Base-by-base conservation (phyloP, 2,888 invertebrate species). In the Rosalia funebris region DNA sequence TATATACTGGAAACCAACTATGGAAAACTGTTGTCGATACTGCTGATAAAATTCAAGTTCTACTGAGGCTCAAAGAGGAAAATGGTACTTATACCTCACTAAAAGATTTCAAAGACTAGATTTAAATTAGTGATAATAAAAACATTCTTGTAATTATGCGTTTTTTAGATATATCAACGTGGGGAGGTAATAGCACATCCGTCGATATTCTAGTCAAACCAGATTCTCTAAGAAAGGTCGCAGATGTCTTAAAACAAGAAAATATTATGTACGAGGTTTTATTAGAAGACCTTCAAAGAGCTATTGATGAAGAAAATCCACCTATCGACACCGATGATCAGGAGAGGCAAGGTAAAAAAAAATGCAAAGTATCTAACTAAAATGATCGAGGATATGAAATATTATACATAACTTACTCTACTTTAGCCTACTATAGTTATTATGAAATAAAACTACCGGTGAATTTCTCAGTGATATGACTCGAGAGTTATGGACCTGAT, bases 301-400 rank as follows among this genome's bases (percentile, higher is more conserved):
- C 89, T 45, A 93, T 94, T 63, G 87, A 93, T 69, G 86, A 87
- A 64, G 93, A 93, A 82, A 94, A 93, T 81, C 92, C 92, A 42
- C 85, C 87, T 1, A 86, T 88, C 73, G 88, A 88, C 7, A n/a
- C 11, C 56, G 84, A 91, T 47, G 87, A 89, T 71, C 89, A 91
- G 70, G 74, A 74, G 37, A 59, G 76, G 32, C 65, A 67, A 62
- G 76, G 76, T 76, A 66, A 61, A 34, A 11, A 32, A n/a, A n/a
- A n/a, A n/a, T n/a, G n/a, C n/a, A n/a, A n/a, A n/a, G n/a, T n/a
- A n/a, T n/a, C n/a, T n/a, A n/a, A n/a, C n/a, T n/a, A n/a, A n/a
- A n/a, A n/a, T n/a, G n/a, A n/a, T n/a, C n/a, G n/a, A 50, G 16
- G 4, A 25, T 25, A 25, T 5, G 3, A 25, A 25, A 25, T 5